Conservation (phyloP, 2,797 vertebrate genomes). For the Karalla daura region DNA sequence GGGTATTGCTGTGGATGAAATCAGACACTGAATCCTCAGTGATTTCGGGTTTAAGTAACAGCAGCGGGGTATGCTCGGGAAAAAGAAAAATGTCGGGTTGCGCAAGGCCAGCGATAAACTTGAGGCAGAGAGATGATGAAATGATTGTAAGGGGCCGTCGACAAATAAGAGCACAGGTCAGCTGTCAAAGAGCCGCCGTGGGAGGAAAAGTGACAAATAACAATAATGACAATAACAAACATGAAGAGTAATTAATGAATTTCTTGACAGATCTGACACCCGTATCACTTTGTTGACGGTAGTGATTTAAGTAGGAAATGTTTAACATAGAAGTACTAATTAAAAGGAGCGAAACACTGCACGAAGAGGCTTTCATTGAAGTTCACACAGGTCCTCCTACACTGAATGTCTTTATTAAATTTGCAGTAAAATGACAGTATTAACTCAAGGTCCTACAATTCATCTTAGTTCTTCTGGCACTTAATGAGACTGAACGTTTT, state of each 20-base stretch:
- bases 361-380: conserved; percentile 3
- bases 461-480: too few relatives aligned
- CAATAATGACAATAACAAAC: too few relatives aligned
- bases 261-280: too few relatives aligned
- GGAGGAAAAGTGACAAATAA: conserved; percentile 2
- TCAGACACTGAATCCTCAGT: conserved; percentile 40
- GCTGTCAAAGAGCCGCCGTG: background rate
- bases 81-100: conserved; percentile 2
- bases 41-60: conserved; percentile 26
- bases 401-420: background rate
- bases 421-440: conserved; percentile 1
- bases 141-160: conserved; percentile 10
- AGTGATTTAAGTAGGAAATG: background rate
- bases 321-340: too few relatives aligned
- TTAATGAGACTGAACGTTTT: too few relatives aligned
- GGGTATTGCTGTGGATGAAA: conserved; percentile 47
- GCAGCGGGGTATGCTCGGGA: conserved; percentile 5
- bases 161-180: background rate
- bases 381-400: background rate
- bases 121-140: conserved; percentile 1
- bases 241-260: too few relatives aligned
- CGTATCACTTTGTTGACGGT: background rate
- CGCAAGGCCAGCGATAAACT: conserved; percentile 4
- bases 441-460: too few relatives aligned
- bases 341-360: too few relatives aligned